Base-by-base conservation (phyloP, 2,113 vertebrate genomes). In the Sylvilagus bachmani region DNA sequence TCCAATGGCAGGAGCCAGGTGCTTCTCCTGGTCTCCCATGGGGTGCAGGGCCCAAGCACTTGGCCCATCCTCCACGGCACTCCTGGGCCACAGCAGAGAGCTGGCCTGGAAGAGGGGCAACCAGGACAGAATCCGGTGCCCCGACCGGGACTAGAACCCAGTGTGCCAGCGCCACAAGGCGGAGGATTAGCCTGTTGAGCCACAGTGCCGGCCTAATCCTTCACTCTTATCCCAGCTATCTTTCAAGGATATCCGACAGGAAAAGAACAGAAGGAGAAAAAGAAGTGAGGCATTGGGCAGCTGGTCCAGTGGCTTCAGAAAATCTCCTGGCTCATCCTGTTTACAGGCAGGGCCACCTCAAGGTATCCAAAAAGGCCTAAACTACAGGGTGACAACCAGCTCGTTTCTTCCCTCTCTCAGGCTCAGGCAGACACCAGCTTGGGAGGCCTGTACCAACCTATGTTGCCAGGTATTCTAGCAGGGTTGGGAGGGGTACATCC, bases 281-380 rank as follows among this genome's bases (percentile, higher is more conserved):
- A 69, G 61, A 31, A 91, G 51, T 38, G 24, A 67, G 64, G 55
- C 61, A 61, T 4, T 3, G 3, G 78, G 36, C 27, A 93, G 55
- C 36, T 82, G 38, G 82, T 86, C 44, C 62, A 77, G 66, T 16
- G 62, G 77, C 81, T 86, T 90, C 74, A 31, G 86, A 77, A 31
- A 85, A 51, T 55, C 67, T 95, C 71, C 25, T 64, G n/a, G 29
- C 49, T 94, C 73, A 58, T 21, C 9, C 49, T 36, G 29, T 86
- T 84, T 62, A 62, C 2, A 90, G 62, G 36, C 33, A 84, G 10
- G 53, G 62, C 38, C 90, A 12, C 36, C 27, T 44, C 10, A 0
- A 84, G 51, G 22, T 7, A 84, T 36, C 10, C 62, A 22, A n/a
- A 22, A n/a, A 69, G 69, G 64, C 66, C 6, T 86, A 29, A 84